A percentile compares a stretch with the other conserved stretches of the same genome.
phyloP scores from a whole-genome alignment of 2,888 invertebrate genomes.

The Lamellibrachia columna region DNA sequence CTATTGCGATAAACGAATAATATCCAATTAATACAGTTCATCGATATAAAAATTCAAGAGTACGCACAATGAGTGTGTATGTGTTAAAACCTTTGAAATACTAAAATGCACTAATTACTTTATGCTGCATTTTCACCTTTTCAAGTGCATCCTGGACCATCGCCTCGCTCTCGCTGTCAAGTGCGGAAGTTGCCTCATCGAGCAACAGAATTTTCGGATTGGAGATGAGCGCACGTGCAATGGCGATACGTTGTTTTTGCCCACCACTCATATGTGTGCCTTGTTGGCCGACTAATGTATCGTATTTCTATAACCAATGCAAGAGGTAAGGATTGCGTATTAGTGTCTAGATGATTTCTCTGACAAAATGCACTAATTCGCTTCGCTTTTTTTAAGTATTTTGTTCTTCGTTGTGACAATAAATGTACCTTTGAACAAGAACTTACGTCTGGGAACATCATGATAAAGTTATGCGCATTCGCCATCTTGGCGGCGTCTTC shows the following conservation, averaged over 20 bases:
- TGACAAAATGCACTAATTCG: too few relatives aligned
- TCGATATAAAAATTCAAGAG: too few relatives aligned
- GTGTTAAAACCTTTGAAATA: background rate
- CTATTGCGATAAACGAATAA: too few relatives aligned
- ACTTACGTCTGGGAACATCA: slow-evolving; percentile 67
- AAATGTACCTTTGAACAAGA: background rate
- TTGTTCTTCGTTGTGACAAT: too few relatives aligned
- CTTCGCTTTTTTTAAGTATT: too few relatives aligned
- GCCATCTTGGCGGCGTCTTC: slow-evolving; percentile 58
- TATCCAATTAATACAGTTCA: too few relatives aligned
- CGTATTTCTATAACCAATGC: slow-evolving; percentile 56
- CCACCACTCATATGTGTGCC: too few relatives aligned
- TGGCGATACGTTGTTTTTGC: slow-evolving; percentile 50
- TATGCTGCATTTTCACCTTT: too few relatives aligned
- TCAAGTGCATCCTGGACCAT: slow-evolving; percentile 85
- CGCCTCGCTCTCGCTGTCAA: slow-evolving; percentile 68
- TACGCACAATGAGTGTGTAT: too few relatives aligned
- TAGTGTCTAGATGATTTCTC: too few relatives aligned
- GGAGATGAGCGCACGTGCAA: slow-evolving; percentile 69
- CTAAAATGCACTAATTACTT: background rate
- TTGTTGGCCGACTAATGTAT: slow-evolving; percentile 66
- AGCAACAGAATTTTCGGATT: slow-evolving; percentile 75
- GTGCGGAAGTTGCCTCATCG: slow-evolving; percentile 63
- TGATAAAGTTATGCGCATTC: slow-evolving; percentile 63
- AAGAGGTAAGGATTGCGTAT: background rate